phyloP scores from a whole-genome alignment of 2,888 invertebrate genomes.

The Megastigmus dorsalis region DNA sequence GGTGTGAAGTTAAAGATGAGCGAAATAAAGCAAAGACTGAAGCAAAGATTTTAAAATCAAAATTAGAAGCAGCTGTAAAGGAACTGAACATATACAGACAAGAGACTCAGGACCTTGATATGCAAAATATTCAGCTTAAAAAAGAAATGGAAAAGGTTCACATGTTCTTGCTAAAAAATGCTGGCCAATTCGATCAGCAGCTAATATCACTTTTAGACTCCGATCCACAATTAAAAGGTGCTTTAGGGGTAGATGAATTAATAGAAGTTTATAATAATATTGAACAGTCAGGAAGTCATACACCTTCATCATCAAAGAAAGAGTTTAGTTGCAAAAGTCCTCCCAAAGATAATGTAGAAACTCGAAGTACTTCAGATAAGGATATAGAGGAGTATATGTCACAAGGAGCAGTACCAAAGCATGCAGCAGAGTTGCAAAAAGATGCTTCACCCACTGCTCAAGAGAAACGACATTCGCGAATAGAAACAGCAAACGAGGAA shows the following conservation, averaged over 20 bases:
- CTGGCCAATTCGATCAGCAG: conserved; percentile 80
- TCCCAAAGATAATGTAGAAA: conserved; percentile 53
- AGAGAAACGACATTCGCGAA: conserved; percentile 66
- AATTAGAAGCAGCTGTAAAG: conserved; percentile 86
- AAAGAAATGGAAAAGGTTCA: conserved; percentile 89
- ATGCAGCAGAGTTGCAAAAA: conserved; percentile 76
- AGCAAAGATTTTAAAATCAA: conserved; percentile 86
- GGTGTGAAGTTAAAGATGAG: conserved; percentile 95
- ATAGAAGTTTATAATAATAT: conserved; percentile 67
- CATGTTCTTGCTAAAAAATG: conserved; percentile 80
- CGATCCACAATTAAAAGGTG: conserved; percentile 67
- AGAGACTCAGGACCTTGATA: conserved; percentile 86
- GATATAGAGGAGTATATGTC: conserved; percentile 79
- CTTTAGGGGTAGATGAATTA: conserved; percentile 65
- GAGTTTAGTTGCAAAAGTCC: conserved; percentile 55
- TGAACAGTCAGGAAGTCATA: conserved; percentile 53
- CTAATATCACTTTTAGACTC: conserved; percentile 69
- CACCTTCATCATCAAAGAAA: conserved; percentile 42
- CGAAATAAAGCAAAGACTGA: conserved; percentile 95
- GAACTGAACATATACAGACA: conserved; percentile 84
- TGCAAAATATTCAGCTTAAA: conserved; percentile 85
- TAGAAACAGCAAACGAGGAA: conserved; percentile 78
- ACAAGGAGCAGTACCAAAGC: conserved; percentile 80
- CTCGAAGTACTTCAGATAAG: conserved; percentile 59
- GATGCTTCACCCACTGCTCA: conserved; percentile 69